Evolutionary conservation across 2,113 vertebrate genomes (phyloP).

Genomic region (Fulica atra): DNA sequence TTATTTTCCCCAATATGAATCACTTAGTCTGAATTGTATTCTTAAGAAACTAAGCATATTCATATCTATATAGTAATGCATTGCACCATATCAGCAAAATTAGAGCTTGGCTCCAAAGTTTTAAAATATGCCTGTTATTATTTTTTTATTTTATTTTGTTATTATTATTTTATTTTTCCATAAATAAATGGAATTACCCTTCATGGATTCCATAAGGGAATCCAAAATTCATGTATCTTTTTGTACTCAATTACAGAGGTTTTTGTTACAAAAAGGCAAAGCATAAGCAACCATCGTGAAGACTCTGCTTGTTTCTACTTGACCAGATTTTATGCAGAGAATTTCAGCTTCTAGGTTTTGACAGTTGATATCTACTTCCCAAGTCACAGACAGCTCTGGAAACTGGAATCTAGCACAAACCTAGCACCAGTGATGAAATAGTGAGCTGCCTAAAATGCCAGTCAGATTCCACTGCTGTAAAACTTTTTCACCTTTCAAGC

Average conservation of each 20-base stretch:
- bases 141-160: not conserved
- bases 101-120: not conserved
- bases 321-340: not conserved
- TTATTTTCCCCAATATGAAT: fast-evolving
- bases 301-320: not conserved
- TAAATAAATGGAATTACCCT: not conserved
- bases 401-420: not conserved
- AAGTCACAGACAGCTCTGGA: not conserved
- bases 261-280: not conserved
- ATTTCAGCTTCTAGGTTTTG: not conserved
- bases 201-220: not conserved
- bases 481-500: not conserved
- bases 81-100: not conserved
- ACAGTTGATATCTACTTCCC: not conserved
- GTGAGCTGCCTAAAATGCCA: not conserved
- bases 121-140: not conserved
- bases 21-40: not conserved
- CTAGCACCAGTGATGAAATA: not conserved
- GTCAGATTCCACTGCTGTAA: not conserved
- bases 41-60: not conserved
- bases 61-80: not conserved
- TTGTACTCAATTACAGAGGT: not conserved
- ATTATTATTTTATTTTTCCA: not conserved
- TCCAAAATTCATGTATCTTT: not conserved
- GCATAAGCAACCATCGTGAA: not conserved